Base-by-base conservation (phyloP, 2,888 invertebrate genomes). In the Eueremaeus valkanovi region DNA sequence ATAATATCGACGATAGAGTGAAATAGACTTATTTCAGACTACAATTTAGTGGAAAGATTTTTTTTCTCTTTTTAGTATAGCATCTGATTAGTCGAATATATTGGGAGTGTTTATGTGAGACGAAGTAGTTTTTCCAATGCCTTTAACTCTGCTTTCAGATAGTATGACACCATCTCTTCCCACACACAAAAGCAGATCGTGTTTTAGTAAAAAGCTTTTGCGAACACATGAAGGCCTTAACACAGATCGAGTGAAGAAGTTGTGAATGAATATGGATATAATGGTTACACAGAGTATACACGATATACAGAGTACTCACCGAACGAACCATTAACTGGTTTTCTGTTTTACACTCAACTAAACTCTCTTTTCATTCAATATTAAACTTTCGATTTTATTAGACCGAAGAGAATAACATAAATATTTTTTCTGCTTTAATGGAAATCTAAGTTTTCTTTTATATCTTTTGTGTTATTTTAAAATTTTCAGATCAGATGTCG, bases 81-180 rank as follows among this genome's bases (percentile, higher is more conserved):
- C 2, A 58, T 58, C 27, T 58, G 2, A 58, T 29, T 58, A 31
- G 9, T 40, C 8, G 33, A 18, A 11, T 66, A n/a, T 21, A n/a
- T 66, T 36, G 66, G 36, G 66, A 36, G 66, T 66, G 40, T 40
- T 66, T 27, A 40, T 66, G 40, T 51, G 29, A 58, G 31, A 21
- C 3, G 18, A 36, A 36, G 21, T n/a, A 40, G 31, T 40, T 40
- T 66, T 58, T 21, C 36, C 36, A 40, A 66, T 66, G 13, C 36
- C 36, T 63, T 18, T 9, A 55, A 24, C 13, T 11, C 16, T 13
- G 29, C 1, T 18, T 58, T 27, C 55, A 66, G 36, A 66, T 18
- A 33, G 36, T 66, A 66, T 66, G 40, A 66, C 66, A 66, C 66
- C 36, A 66, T 66, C 66, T 1, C 66, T 40, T 66, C 66, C 66